Conservation (phyloP, 1,140 invertebrate species). For the Berghia stephanieae region DNA sequence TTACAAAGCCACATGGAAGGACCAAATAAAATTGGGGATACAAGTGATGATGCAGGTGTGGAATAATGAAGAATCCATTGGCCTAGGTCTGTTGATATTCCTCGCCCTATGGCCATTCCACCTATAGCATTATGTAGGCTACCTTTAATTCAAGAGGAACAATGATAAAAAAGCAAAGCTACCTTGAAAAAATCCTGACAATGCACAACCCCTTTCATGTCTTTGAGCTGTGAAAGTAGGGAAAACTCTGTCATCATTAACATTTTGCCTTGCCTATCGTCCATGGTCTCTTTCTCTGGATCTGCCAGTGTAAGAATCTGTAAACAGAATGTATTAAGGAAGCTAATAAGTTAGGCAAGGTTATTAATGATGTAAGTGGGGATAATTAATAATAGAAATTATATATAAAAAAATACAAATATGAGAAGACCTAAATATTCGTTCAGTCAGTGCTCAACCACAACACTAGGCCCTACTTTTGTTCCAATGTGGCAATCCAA, state of each 20-base stretch:
- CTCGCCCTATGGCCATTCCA: too few species aligned
- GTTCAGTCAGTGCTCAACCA: not conserved
- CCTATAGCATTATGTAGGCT: too few species aligned
- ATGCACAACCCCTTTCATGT: conserved; percentile 80
- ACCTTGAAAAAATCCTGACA: conserved; percentile 85
- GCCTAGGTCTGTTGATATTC: too few species aligned
- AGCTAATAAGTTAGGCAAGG: too few species aligned
- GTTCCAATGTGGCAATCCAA: too few species aligned
- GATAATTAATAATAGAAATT: not conserved
- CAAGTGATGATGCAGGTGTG: too few species aligned
- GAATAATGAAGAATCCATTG: too few species aligned
- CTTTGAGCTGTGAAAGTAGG: conserved; percentile 76
- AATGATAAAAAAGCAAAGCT: conserved; percentile 37
- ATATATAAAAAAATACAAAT: not conserved
- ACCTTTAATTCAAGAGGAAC: too few species aligned
- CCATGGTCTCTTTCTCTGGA: conserved; percentile 74
- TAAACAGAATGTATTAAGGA: conserved; percentile 25
- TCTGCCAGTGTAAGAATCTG: conserved; percentile 72
- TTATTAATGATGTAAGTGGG: not conserved
- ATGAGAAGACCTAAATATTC: not conserved
- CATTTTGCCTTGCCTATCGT: conserved; percentile 85
- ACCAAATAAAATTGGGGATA: too few species aligned
- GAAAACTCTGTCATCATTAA: conserved; percentile 84
- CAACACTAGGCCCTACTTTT: too few species aligned
- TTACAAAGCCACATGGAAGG: too few species aligned